These are phyloP conservation scores for Eulacestoma nigropectus DNA, from an alignment of 2,113 vertebrate species.

Conservation along the genomic window DNA sequence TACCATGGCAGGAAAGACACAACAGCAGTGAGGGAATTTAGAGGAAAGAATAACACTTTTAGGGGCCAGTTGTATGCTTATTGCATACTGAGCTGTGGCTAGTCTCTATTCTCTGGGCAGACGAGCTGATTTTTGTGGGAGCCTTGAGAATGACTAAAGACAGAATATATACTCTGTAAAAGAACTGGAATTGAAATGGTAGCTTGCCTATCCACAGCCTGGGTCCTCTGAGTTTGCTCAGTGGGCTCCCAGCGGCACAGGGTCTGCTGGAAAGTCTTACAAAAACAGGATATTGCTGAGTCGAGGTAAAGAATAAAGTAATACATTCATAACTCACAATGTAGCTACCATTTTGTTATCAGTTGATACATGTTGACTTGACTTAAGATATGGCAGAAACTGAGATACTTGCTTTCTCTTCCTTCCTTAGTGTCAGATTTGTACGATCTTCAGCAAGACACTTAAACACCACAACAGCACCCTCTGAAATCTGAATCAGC, in stretches of 20 bases:
- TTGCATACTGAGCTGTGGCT: not conserved
- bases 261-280: not conserved
- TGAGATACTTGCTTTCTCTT: not conserved
- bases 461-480: not conserved
- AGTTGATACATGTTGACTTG: not conserved
- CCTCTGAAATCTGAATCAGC: not conserved
- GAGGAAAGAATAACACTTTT: not conserved
- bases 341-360: not conserved
- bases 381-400: not conserved
- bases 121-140: not conserved
- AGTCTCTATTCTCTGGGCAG: not conserved
- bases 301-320: not conserved
- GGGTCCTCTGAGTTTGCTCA: not conserved
- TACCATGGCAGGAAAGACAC: not conserved
- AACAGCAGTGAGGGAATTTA: not conserved
- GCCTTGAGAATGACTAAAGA: not conserved
- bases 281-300: not conserved
- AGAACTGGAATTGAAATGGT: fast-evolving
- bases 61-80: not conserved
- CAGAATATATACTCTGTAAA: not conserved
- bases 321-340: not conserved
- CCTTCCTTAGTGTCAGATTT: not conserved
- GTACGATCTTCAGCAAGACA: not conserved
- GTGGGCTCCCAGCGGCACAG: not conserved
- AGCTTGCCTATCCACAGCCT: not conserved